A percentile compares a stretch with the other conserved stretches of the same genome.
phyloP scores from a whole-genome alignment of 2,113 vertebrate genomes.

The Eulacestoma nigropectus region DNA sequence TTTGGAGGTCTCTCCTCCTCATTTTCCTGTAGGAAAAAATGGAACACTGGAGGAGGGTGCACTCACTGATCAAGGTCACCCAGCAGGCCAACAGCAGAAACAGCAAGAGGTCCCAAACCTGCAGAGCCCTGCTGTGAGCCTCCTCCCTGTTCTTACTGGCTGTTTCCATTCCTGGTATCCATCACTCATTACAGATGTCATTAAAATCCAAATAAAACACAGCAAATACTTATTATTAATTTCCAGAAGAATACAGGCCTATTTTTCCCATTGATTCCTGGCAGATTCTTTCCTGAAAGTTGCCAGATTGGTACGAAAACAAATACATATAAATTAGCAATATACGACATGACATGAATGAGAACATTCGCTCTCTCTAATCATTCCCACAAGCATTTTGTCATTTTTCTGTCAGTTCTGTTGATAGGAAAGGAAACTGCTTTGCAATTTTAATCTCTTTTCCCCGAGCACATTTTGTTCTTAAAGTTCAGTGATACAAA shows the following conservation, averaged over 20 bases:
- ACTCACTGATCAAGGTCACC: background rate
- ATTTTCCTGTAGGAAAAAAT: background rate
- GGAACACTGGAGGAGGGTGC: background rate
- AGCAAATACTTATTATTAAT: conserved; percentile 19
- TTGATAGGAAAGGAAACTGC: conserved; percentile 3
- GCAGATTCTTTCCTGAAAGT: conserved; percentile 14
- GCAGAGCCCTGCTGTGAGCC: background rate
- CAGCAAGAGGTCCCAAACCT: background rate
- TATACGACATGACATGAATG: background rate
- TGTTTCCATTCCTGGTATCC: background rate
- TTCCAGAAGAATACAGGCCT: background rate
- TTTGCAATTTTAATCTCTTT: conserved; percentile 38
- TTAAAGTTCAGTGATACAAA: background rate
- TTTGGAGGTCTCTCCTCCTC: background rate
- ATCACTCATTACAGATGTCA: background rate
- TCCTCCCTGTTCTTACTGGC: background rate
- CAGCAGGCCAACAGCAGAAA: background rate
- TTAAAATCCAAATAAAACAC: conserved; percentile 34
- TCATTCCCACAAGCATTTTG: conserved; percentile 35
- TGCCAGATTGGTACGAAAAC: background rate
- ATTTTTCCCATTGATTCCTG: conserved; percentile 12
- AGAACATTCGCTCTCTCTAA: conserved; percentile 25
- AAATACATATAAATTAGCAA: conserved; percentile 41
- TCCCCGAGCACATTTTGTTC: conserved; percentile 17
- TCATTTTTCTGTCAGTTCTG: conserved; percentile 31